phyloP scores from a whole-genome alignment of 1,140 invertebrate genomes.

The Drosophila suzukii region DNA sequence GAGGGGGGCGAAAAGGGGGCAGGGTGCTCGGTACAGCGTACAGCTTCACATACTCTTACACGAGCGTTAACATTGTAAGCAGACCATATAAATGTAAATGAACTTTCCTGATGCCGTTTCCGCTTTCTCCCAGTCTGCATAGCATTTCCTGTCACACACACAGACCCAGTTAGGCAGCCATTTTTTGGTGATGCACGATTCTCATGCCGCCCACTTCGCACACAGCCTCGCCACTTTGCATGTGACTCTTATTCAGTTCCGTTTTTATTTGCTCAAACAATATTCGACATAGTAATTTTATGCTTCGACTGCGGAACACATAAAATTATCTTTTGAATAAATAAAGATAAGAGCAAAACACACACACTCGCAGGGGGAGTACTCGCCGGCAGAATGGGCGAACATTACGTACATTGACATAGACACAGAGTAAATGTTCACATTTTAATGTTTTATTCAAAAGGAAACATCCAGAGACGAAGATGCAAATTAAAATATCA shows the following conservation, averaged over 20 bases:
- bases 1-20: not conserved
- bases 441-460: constrained; percentile 83
- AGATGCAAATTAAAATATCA: constrained; percentile 83
- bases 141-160: constrained; percentile 74
- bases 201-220: constrained; percentile 1
- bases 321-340: constrained; percentile 84
- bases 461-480: constrained; percentile 79
- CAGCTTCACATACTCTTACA: constrained; percentile 59
- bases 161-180: constrained; percentile 66
- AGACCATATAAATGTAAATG: constrained; percentile 83
- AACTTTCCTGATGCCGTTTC: constrained; percentile 81
- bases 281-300: constrained; percentile 83
- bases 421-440: constrained; percentile 47
- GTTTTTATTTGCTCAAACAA: constrained; percentile 83
- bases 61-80: constrained; percentile 81
- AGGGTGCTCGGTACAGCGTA: not conserved
- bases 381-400: not conserved
- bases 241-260: constrained; percentile 70
- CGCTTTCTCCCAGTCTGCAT: constrained; percentile 75
- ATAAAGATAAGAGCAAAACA: constrained; percentile 76
- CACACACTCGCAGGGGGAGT: constrained; percentile 21
- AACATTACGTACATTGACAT: constrained; percentile 28
- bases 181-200: constrained; percentile 78
- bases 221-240: constrained; percentile 61
- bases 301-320: constrained; percentile 83